Evolutionary conservation across 2,888 invertebrate species (phyloP).

Genomic region (Drosophila nigricruria): DNA sequence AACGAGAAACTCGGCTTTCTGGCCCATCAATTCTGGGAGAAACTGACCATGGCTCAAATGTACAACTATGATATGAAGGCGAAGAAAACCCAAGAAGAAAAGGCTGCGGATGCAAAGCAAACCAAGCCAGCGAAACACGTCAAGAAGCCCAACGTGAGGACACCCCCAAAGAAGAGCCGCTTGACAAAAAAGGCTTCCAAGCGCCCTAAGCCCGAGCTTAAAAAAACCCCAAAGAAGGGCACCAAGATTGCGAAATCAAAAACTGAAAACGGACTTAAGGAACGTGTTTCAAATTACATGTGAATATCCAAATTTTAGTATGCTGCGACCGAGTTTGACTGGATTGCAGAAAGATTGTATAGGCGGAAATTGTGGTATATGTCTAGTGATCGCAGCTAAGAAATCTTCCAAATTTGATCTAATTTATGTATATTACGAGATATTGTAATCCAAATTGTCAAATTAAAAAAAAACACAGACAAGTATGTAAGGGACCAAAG

Average conservation of each 20-base stretch:
- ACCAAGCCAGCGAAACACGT: neutral
- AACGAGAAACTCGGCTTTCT: neutral
- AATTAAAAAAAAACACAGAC: neutral
- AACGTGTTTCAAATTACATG: neutral
- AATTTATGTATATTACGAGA: neutral
- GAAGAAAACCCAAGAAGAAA: neutral
- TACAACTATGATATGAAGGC: neutral
- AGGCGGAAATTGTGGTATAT: neutral
- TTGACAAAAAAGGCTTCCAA: neutral
- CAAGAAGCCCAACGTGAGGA: neutral
- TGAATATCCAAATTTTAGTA: neutral
- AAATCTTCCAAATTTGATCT: neutral
- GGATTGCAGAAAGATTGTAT: neutral
- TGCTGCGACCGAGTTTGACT: too few relatives aligned
- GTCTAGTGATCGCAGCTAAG: neutral
- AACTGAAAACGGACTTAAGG: neutral
- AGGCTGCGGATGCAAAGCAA: too few relatives aligned
- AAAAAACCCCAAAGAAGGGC: neutral
- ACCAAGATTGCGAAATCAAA: too few relatives aligned
- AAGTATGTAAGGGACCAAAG: too few relatives aligned
- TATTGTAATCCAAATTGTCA: neutral
- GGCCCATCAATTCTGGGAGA: slow-evolving; percentile 12
- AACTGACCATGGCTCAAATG: neutral
- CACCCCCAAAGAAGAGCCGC: neutral
- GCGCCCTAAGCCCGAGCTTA: neutral